Base-by-base conservation (phyloP, 2,113 vertebrate species). In the Oreochromis spilurus region DNA sequence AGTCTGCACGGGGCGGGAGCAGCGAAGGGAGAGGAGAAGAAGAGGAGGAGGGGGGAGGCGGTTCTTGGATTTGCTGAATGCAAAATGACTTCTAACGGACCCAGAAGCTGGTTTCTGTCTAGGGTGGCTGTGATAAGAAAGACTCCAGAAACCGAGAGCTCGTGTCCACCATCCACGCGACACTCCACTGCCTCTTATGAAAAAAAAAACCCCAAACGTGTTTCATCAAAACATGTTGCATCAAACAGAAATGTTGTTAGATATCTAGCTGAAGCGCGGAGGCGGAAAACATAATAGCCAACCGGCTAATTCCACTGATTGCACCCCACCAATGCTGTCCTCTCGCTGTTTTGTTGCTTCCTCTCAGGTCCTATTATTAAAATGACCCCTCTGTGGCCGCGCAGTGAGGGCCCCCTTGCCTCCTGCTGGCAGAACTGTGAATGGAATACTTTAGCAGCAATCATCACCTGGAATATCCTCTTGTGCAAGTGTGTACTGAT, bases 381-480 rank as follows among this genome's bases (percentile, higher is more conserved):
- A 95, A 94, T 93, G 93, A 93, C 94, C 91, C 93, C 85, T 93
- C 88, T 65, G 93, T 91, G 95, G 93, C 92, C 90, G 83, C 92
- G 88, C 87, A 84, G 67, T 87, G 84, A 94, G 88, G 88, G 90
- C 89, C 93, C 92, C 94, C 93, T 94, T 94, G 90, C 92, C 94
- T 95, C 95, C 93, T 92, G 90, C 94, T 94, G 95, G 94, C 94
- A 95, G 90, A 93, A 89, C 88, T 95, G 95, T 95, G 95, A 96
- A 96, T 96, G 91, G 93, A 96, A 96, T 96, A 91, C 93, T 95
- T 95, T 92, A 95, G 89, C 94, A 85, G 93, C 88, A 95, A 96
- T 96, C 96, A 96, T 96, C 96, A 96, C 95, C 93, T 93, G 87
- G 85, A 92, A 94, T 92, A 94, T 93, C 89, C 92, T 94, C 92